Evolutionary conservation across 2,113 vertebrate genomes (phyloP), one percentile per base, ranked within the genome.

Genomic region (Etia nguti): DNA sequence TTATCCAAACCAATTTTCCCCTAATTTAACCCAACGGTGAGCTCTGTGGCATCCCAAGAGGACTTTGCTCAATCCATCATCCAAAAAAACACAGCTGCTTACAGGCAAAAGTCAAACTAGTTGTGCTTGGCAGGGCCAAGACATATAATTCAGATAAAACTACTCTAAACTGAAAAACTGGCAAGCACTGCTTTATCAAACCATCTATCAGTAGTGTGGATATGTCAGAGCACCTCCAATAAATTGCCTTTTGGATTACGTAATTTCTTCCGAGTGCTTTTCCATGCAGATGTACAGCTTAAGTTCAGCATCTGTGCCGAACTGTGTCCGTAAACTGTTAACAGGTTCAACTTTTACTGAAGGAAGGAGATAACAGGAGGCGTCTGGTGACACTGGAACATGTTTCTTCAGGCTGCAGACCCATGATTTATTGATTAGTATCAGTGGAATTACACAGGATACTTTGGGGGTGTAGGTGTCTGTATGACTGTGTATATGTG

Each of bases 241-340:
- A 90, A 93, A 88, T 80, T 56, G 70, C 62, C 57, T 84, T 83
- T 86, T 4, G 20, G 34, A 85, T 93, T 85, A 87, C n/a, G 16
- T 79, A 57, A 88, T 90, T 60, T 59, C 34, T 29, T 50, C 43
- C 22, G 68, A 93, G 70, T 77, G 82, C 38, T 93, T 94, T 92
- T 88, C 89, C 91, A 93, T 86, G 60, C 2, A 18, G 46, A 79
- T 2, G n/a, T 48, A 82, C 56, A 86, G 70, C 73, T 60, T 29
- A 13, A 48, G 55, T 81, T 92, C 70, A 89, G 36, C 20, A 15
- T 85, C 79, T 34, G 29, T 54, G 46, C 15, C 12, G 73, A 87
- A 73, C 8, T 5, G 82, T 88, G 90, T 84, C 57, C 10, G 24
- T 36, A 79, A 91, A 85, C 60, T 48, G 43, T 68, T 86, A 68